phyloP scores from a whole-genome alignment of 2,797 vertebrate species.

The Diglossa cyanea region DNA sequence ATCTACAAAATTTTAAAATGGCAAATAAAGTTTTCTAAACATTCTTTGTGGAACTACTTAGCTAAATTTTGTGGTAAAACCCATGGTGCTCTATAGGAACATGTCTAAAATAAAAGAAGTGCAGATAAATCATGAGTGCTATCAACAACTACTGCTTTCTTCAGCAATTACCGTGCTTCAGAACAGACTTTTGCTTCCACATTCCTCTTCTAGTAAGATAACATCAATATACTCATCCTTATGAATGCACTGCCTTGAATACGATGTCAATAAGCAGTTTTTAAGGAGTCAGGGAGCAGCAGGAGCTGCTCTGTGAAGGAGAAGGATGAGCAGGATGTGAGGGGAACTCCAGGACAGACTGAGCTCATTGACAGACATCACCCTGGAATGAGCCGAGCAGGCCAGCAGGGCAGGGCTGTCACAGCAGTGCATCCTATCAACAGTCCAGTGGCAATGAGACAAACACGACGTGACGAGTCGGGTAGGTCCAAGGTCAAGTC shows the following conservation, averaged over 20 bases:
- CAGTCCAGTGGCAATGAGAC: neutral
- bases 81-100: neutral
- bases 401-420: neutral
- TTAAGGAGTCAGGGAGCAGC: neutral
- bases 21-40: neutral
- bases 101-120: neutral
- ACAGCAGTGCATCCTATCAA: neutral
- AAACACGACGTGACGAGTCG: rapidly evolving
- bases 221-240: neutral
- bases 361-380: rapidly evolving
- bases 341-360: neutral
- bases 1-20: neutral
- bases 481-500: neutral
- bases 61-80: neutral
- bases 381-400: rapidly evolving
- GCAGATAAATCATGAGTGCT: neutral
- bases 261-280: neutral
- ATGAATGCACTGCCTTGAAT: neutral
- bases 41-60: neutral
- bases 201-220: neutral
- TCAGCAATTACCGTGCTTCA: neutral
- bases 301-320: neutral
- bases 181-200: neutral
- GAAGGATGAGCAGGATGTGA: rapidly evolving
- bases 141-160: neutral